Percentiles rank a stretch among this genome's conserved stretches.
phyloP scores from a whole-genome alignment of 2,888 invertebrate species.

The Margaritifera margaritifera region DNA sequence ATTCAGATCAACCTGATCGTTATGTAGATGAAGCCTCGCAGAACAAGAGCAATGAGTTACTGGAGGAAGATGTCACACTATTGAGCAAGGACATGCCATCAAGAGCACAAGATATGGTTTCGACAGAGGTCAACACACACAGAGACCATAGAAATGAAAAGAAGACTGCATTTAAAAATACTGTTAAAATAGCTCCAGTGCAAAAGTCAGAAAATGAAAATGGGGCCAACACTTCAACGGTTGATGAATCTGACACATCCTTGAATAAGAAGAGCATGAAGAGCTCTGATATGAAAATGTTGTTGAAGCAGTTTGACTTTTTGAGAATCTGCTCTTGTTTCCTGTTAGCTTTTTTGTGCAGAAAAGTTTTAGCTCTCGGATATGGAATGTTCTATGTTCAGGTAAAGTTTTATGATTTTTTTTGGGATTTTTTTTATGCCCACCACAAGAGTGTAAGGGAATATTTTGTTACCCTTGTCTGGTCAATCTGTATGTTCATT shows the following conservation, averaged over 20 bases:
- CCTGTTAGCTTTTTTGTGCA: slow-evolving; percentile 51
- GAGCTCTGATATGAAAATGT: slow-evolving; percentile 40
- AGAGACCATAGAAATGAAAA: too few species aligned
- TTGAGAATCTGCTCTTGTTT: slow-evolving; percentile 51
- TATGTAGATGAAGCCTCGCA: too few species aligned
- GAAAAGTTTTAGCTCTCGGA: slow-evolving; percentile 50
- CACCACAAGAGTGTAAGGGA: too few species aligned
- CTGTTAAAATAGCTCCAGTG: slow-evolving; percentile 38
- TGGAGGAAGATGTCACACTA: too few species aligned
- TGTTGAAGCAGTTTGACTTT: slow-evolving; percentile 52
- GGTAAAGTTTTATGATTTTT: slow-evolving; percentile 31
- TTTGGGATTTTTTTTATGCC: too few species aligned
- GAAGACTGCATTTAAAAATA: slow-evolving; percentile 10
- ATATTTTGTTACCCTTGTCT: too few species aligned
- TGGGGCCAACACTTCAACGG: slow-evolving; percentile 8
- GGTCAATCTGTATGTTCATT: too few species aligned
- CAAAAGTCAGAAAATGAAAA: slow-evolving; percentile 13
- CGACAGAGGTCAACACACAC: too few species aligned
- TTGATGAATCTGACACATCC: slow-evolving; percentile 22
- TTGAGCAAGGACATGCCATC: too few species aligned
- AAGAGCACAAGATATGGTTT: too few species aligned
- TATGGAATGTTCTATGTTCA: slow-evolving; percentile 56
- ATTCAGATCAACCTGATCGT: too few species aligned
- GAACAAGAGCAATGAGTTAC: too few species aligned
- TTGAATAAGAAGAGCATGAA: slow-evolving; percentile 36